Conservation (phyloP, 2,888 invertebrate species). For the Romanomermis culicivorax region DNA sequence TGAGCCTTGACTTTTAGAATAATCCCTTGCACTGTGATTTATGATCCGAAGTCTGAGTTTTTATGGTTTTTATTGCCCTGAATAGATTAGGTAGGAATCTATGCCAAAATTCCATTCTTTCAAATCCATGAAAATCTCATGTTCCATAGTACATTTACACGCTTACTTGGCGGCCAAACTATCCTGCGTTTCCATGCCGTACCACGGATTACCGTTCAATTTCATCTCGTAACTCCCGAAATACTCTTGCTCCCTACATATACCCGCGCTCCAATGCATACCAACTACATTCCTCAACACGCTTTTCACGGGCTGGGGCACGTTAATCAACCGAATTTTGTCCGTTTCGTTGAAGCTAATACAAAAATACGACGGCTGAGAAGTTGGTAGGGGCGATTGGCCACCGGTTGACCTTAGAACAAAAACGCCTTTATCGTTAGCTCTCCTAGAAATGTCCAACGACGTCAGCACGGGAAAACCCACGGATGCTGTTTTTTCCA, state of each 20-base stretch:
- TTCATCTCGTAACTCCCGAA: no score
- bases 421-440: constrained; percentile 12
- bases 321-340: constrained; percentile 11
- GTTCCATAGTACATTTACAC: no score
- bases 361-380: constrained; percentile 9
- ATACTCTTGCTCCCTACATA: background rate
- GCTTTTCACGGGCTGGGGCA: constrained; percentile 4
- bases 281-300: constrained; percentile 2
- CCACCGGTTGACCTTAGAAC: no score
- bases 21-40: no score
- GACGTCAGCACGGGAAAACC: constrained; percentile 10
- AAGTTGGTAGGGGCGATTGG: no score
- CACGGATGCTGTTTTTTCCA: constrained; percentile 1
- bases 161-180: constrained; percentile 3
- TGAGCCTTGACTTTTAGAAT: no score
- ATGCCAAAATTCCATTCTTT: no score
- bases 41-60: no score
- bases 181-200: constrained; percentile 1
- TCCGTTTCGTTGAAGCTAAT: constrained; percentile 8
- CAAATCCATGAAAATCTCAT: no score
- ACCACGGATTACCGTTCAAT: constrained; percentile 12
- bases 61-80: no score
- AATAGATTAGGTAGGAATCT: no score
- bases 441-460: constrained; percentile 9
- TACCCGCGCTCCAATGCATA: constrained; percentile 10